Conservation (phyloP, 2,888 invertebrate genomes). For the Hirtodrosophila confusa region DNA sequence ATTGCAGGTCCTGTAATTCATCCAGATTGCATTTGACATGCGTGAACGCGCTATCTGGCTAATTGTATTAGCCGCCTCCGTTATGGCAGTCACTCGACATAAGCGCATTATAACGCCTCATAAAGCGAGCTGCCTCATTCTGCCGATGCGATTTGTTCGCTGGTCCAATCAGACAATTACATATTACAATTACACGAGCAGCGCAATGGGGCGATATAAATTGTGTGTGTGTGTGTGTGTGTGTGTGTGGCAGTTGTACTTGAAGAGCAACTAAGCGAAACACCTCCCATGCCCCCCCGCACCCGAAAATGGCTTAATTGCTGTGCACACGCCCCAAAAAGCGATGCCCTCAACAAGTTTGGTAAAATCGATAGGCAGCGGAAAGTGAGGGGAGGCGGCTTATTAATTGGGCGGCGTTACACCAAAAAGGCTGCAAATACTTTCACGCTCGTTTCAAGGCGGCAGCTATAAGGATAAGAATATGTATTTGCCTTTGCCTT, state of each 20-base stretch:
- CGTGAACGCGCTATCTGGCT: slow-evolving; percentile 60
- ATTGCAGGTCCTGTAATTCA: too few relatives aligned
- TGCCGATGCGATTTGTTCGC: slow-evolving; percentile 48
- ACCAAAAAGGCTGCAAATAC: slow-evolving; percentile 71
- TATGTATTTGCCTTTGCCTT: slow-evolving; percentile 36
- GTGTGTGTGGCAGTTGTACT: slow-evolving; percentile 27
- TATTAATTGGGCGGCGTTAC: slow-evolving; percentile 73
- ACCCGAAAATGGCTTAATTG: slow-evolving; percentile 69
- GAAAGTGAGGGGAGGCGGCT: slow-evolving; percentile 14
- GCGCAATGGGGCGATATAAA: slow-evolving; percentile 71
- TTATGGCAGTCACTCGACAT: slow-evolving; percentile 40
- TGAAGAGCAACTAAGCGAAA: slow-evolving; percentile 46
- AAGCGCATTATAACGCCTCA: slow-evolving; percentile 78
- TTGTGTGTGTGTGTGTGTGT: slow-evolving; percentile 25
- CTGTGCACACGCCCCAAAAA: slow-evolving; percentile 41
- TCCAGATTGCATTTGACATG: slow-evolving; percentile 50
- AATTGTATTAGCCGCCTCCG: slow-evolving; percentile 71
- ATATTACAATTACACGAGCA: slow-evolving; percentile 70
- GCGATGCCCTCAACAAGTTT: slow-evolving; percentile 60
- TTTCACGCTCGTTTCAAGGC: slow-evolving; percentile 78
- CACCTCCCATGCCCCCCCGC: slow-evolving; percentile 2
- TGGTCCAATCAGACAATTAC: slow-evolving; percentile 66
- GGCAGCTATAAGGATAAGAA: slow-evolving; percentile 49
- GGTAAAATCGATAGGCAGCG: slow-evolving; percentile 58
- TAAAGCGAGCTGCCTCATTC: slow-evolving; percentile 30